Evolutionary conservation across 2,888 invertebrate species (phyloP).

Genomic region (Thumatha senex): DNA sequence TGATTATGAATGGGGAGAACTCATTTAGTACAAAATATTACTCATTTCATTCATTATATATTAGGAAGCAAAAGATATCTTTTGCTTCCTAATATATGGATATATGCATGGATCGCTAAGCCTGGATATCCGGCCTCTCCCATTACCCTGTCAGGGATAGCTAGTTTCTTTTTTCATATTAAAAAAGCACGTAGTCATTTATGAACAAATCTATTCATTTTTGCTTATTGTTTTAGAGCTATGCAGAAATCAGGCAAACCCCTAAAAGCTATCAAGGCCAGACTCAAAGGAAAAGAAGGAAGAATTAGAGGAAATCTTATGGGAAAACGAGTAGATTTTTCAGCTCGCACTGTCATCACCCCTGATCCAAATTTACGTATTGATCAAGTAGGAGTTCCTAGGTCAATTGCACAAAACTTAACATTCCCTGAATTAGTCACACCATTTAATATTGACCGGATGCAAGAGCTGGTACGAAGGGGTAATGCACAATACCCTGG

Average conservation of each 20-base stretch:
- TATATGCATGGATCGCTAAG: too few relatives aligned
- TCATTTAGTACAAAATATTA: too few relatives aligned
- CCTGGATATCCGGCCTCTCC: too few relatives aligned
- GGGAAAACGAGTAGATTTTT: slow-evolving; percentile 99
- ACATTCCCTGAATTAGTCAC: slow-evolving; percentile 99
- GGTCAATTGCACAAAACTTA: slow-evolving; percentile 99
- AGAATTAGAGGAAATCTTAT: slow-evolving; percentile 99
- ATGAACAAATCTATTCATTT: background rate
- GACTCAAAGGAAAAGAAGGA: slow-evolving; percentile 99
- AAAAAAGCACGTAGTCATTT: too few relatives aligned
- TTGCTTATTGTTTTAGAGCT: slow-evolving; percentile 86
- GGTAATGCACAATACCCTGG: slow-evolving; percentile 99
- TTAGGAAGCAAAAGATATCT: too few relatives aligned
- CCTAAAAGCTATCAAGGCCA: slow-evolving; percentile 97
- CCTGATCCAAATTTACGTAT: slow-evolving; percentile 97
- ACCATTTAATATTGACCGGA: slow-evolving; percentile 98
- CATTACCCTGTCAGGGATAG: too few relatives aligned
- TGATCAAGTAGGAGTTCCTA: slow-evolving; percentile 98
- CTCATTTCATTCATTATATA: too few relatives aligned
- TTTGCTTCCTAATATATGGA: too few relatives aligned
- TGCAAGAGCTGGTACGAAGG: slow-evolving; percentile 95
- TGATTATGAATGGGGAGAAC: too few relatives aligned
- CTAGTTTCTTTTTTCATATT: too few relatives aligned
- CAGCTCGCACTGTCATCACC: slow-evolving; percentile 99
- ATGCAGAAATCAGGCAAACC: slow-evolving; percentile 99